phyloP scores from a whole-genome alignment of 2,113 vertebrate species.

The Hydropotes inermis region DNA sequence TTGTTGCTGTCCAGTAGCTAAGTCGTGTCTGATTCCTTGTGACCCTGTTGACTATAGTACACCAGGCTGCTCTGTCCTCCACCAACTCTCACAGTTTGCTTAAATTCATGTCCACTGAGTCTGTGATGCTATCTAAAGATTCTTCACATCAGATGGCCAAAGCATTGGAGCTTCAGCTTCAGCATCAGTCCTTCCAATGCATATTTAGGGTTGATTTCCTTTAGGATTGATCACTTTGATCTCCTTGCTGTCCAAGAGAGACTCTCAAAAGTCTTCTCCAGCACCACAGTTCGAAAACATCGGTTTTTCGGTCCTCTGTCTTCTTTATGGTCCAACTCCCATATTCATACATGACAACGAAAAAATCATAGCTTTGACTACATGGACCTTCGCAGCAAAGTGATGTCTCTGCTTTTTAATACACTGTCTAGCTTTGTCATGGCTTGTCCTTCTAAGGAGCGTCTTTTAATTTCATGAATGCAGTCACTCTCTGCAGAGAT shows the following conservation, averaged over 20 bases:
- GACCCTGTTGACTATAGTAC: background rate
- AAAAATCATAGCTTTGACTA: background rate
- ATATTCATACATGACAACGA: background rate
- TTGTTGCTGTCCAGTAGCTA: background rate
- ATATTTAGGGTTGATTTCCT: background rate
- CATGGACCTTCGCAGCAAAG: background rate
- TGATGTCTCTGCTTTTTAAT: background rate
- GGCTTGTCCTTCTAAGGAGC: background rate
- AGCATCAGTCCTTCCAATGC: background rate
- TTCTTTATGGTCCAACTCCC: background rate
- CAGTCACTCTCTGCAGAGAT: background rate
- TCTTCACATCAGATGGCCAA: background rate
- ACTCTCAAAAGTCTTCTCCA: background rate
- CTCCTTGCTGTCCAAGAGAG: background rate
- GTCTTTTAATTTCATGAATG: background rate
- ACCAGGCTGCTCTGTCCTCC: background rate
- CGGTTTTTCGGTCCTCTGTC: background rate
- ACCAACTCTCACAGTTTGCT: background rate
- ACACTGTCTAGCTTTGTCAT: background rate
- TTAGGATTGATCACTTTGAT: background rate
- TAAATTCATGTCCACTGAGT: background rate
- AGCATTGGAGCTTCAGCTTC: background rate
- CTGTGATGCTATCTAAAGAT: background rate
- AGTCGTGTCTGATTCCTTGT: background rate
- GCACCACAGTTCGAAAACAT: background rate